phyloP scores from a whole-genome alignment of 2,888 invertebrate genomes.

The Nowickia ferox region DNA sequence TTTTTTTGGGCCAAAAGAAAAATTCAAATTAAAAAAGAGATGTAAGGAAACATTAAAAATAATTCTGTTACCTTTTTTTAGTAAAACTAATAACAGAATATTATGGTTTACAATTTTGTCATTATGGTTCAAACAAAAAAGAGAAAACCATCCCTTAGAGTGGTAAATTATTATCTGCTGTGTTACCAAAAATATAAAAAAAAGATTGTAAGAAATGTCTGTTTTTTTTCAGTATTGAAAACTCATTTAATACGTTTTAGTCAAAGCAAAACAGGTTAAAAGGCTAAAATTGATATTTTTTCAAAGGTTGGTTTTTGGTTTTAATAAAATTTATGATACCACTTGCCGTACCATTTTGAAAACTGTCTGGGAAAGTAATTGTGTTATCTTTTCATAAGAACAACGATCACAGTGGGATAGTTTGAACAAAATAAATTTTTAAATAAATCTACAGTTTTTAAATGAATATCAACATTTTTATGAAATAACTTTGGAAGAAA shows the following conservation, averaged over 20 bases:
- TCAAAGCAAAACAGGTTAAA: slow-evolving; percentile 41
- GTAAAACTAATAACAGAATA: slow-evolving; percentile 18
- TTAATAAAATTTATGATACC: slow-evolving; percentile 38
- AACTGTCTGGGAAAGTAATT: slow-evolving; percentile 25
- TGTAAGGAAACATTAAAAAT: slow-evolving; percentile 35
- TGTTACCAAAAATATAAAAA: slow-evolving; percentile 14
- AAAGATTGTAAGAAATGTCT: slow-evolving; percentile 23
- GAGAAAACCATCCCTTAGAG: slow-evolving; percentile 35
- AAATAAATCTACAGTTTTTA: too few species aligned
- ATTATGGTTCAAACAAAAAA: slow-evolving; percentile 26
- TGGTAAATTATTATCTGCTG: slow-evolving; percentile 49
- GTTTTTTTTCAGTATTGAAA: slow-evolving; percentile 35
- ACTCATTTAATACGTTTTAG: slow-evolving; percentile 41
- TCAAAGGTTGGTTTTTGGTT: slow-evolving; percentile 37
- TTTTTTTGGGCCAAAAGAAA: slow-evolving; percentile 18
- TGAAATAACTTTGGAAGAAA: too few species aligned
- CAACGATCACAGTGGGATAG: background rate
- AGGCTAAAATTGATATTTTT: slow-evolving; percentile 30
- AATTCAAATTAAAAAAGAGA: slow-evolving; percentile 17
- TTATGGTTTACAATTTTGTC: slow-evolving; percentile 36
- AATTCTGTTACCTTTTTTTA: slow-evolving; percentile 33
- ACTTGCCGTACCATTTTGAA: slow-evolving; percentile 28
- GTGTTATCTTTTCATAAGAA: slow-evolving; percentile 25
- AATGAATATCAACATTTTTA: too few species aligned
- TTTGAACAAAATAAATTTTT: too few species aligned